Evolutionary conservation across 1,140 invertebrate genomes (phyloP).

Genomic region (Tachypleus tridentatus): DNA sequence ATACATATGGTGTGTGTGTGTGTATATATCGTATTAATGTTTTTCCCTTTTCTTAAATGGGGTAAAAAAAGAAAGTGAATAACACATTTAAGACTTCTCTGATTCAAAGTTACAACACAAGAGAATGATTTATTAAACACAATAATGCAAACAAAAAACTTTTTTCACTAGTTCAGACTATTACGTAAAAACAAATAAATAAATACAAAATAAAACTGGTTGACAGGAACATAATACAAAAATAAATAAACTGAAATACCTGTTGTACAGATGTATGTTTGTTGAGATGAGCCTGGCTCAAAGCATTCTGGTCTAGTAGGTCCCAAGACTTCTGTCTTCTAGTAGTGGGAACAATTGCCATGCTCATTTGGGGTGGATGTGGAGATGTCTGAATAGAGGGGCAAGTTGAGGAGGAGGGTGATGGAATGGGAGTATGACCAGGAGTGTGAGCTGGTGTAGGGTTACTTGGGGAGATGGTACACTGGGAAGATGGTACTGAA

Average conservation of each 20-base stretch:
- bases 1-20: too few species aligned
- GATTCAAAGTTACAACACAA: too few species aligned
- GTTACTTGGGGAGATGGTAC: slow-evolving; percentile 21
- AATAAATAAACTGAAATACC: slow-evolving; percentile 36
- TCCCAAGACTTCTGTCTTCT: slow-evolving; percentile 85
- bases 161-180: too few species aligned
- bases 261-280: slow-evolving; percentile 51
- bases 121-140: too few species aligned
- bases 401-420: slow-evolving; percentile 15
- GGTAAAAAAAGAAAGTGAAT: too few species aligned
- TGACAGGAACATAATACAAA: not conserved
- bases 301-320: slow-evolving; percentile 62
- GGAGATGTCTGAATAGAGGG: slow-evolving; percentile 18
- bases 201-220: not conserved
- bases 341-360: slow-evolving; percentile 24
- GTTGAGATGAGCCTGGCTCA: slow-evolving; percentile 49
- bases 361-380: slow-evolving; percentile 10
- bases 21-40: too few species aligned
- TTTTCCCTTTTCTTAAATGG: too few species aligned
- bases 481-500: slow-evolving; percentile 12
- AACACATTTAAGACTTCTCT: too few species aligned
- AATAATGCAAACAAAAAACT: too few species aligned
- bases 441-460: slow-evolving; percentile 19
- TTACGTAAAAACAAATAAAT: too few species aligned
- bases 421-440: slow-evolving; percentile 17